These are phyloP conservation scores for Oligia latruncula DNA, from an alignment of 2,888 invertebrate genomes.

Conservation along the genomic window DNA sequence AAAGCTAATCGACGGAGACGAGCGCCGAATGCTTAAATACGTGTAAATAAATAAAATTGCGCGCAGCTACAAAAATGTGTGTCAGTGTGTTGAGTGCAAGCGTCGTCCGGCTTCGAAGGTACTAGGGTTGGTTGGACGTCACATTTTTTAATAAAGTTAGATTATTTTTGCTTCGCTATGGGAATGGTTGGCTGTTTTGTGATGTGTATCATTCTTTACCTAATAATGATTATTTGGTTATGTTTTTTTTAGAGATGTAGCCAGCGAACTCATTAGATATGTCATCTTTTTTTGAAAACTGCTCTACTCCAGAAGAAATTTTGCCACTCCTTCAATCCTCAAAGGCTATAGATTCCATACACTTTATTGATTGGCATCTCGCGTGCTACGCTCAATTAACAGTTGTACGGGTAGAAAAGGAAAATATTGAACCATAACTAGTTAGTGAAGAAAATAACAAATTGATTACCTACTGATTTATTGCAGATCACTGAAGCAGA, in stretches of 20 bases:
- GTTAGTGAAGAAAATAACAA: slow-evolving; percentile 36
- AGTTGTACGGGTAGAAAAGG: neutral
- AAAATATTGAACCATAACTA: slow-evolving; percentile 31
- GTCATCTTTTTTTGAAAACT: neutral
- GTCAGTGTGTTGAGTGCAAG: slow-evolving; percentile 82
- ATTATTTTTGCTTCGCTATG: neutral
- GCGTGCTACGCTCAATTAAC: slow-evolving; percentile 36
- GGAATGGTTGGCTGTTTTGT: neutral
- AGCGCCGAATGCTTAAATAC: slow-evolving; percentile 78
- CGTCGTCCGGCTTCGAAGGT: slow-evolving; percentile 69
- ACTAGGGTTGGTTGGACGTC: slow-evolving; percentile 62
- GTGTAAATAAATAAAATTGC: slow-evolving; percentile 85
- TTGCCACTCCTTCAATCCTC: neutral
- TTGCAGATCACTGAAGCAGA: slow-evolving; percentile 31
- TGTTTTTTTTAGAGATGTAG: neutral
- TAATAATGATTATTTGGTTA: neutral
- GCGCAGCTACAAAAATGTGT: slow-evolving; percentile 80
- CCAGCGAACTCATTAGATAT: neutral
- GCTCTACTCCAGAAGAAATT: no score
- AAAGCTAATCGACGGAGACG: slow-evolving; percentile 73
- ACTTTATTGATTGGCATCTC: slow-evolving; percentile 10
- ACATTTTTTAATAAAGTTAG: slow-evolving; percentile 14
- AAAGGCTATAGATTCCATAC: neutral
- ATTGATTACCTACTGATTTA: slow-evolving; percentile 31
- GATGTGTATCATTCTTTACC: neutral